Evolutionary conservation across 2,797 vertebrate species (phyloP).

Genomic region (Periophthalmus magnuspinnatus): DNA sequence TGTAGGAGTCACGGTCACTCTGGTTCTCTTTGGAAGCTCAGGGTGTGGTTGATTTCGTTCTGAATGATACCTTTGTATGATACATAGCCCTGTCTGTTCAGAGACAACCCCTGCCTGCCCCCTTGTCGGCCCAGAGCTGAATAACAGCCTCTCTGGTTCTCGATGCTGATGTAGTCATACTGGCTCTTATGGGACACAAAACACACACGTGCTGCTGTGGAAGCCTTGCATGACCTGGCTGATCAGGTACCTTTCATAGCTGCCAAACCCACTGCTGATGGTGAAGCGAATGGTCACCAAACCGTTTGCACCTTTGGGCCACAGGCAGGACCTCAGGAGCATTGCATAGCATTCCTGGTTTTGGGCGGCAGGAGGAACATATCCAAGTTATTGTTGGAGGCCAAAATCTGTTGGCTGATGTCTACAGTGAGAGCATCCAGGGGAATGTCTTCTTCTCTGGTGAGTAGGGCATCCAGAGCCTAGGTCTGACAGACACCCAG

Average conservation of each 20-base stretch:
- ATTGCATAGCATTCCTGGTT: neutral
- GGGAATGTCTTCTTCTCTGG: neutral
- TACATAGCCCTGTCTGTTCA: neutral
- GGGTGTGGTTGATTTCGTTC: slow-evolving; percentile 1
- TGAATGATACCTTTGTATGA: neutral
- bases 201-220: neutral
- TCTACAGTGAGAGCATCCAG: neutral
- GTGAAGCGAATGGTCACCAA: too few species aligned
- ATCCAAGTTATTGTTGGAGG: neutral
- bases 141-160: neutral
- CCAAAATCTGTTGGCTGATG: neutral
- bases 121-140: too few species aligned
- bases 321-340: neutral
- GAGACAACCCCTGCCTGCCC: too few species aligned
- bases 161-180: neutral
- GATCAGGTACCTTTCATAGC: neutral
- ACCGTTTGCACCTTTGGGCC: too few species aligned
- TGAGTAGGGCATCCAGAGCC: too few species aligned
- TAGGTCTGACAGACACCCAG: too few species aligned
- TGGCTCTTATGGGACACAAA: neutral
- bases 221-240: neutral
- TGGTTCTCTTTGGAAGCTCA: slow-evolving; percentile 72
- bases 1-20: slow-evolving; percentile 70
- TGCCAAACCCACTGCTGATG: neutral
- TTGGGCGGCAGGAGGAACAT: neutral